Percentiles rank a stretch among this genome's conserved stretches.
phyloP scores from a whole-genome alignment of 2,113 vertebrate genomes.

The Anarrhichthys ocellatus region DNA sequence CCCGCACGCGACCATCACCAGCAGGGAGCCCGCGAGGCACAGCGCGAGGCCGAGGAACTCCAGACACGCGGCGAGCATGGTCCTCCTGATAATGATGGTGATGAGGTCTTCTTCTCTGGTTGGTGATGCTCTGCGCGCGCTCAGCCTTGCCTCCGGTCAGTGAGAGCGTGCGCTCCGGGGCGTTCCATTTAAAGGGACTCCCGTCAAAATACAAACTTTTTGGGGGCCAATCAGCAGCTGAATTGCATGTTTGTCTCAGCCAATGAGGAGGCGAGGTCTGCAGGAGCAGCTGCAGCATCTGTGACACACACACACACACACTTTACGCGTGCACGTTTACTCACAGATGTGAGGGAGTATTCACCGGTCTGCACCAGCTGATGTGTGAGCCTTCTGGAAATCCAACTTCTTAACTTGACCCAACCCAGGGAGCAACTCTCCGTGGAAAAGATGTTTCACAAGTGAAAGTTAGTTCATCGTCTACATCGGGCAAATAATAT shows the following conservation, averaged over 20 bases:
- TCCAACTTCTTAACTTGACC: too few relatives aligned
- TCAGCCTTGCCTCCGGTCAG: not conserved
- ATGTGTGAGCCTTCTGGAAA: too few relatives aligned
- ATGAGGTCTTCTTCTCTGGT: not conserved
- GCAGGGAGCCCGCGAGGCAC: conserved; percentile 87
- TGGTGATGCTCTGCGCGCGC: not conserved
- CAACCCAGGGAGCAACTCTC: too few relatives aligned
- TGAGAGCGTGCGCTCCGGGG: not conserved
- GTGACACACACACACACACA: too few relatives aligned
- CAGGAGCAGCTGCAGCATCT: not conserved
- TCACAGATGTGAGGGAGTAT: too few relatives aligned
- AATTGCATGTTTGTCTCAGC: conserved; percentile 28
- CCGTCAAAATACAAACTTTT: conserved; percentile 39
- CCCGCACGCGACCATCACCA: conserved; percentile 91
- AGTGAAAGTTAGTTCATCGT: too few relatives aligned
- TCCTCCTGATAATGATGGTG: too few relatives aligned
- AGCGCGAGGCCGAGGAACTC: conserved; percentile 89
- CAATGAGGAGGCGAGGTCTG: conserved; percentile 44
- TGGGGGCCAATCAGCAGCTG: conserved; percentile 52
- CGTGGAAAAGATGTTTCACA: not conserved
- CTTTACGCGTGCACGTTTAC: too few relatives aligned
- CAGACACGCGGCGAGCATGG: conserved; percentile 88
- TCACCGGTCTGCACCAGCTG: not conserved
- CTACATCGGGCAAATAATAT: too few relatives aligned
- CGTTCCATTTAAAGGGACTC: not conserved